A percentile compares a stretch with the other conserved stretches of the same genome.
These are phyloP conservation scores for Erpornis zantholeuca DNA, from an alignment of 2,113 vertebrate species.

Conservation along the genomic window DNA sequence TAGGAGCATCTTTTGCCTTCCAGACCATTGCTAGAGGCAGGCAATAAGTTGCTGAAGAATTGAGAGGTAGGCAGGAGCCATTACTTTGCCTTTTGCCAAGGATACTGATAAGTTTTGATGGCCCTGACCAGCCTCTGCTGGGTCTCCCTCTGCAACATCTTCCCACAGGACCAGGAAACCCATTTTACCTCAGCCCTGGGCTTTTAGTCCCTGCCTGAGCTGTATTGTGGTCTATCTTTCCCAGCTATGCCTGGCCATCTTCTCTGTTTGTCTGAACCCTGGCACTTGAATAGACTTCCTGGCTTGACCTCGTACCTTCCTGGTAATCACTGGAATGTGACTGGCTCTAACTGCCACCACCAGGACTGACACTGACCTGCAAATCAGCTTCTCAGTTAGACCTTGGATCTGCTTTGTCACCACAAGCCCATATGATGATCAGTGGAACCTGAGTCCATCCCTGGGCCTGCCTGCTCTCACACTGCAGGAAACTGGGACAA, in stretches of 20 bases:
- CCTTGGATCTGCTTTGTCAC: not conserved
- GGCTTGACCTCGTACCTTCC: not conserved
- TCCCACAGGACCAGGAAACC: not conserved
- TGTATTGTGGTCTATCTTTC: not conserved
- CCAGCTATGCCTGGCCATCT: not conserved
- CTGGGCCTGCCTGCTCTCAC: not conserved
- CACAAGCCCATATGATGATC: not conserved
- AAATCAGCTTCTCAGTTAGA: not conserved
- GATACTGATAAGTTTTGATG: not conserved
- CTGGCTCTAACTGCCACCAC: not conserved
- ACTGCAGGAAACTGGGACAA: not conserved
- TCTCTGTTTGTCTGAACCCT: not conserved
- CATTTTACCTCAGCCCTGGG: not conserved
- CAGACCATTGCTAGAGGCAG: not conserved
- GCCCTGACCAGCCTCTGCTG: not conserved
- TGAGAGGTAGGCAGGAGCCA: not conserved
- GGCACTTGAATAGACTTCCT: not conserved
- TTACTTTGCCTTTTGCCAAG: not conserved
- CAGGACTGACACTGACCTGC: not conserved
- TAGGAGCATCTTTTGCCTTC: not conserved
- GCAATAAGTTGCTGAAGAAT: not conserved
- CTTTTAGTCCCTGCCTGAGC: not conserved
- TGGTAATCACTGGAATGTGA: not conserved
- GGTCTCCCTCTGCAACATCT: not conserved
- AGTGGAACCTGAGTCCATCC: not conserved